Evolutionary conservation across 2,797 vertebrate genomes (phyloP), one percentile per base, ranked within the genome.

Genomic region (Peromyscus nudipes): DNA sequence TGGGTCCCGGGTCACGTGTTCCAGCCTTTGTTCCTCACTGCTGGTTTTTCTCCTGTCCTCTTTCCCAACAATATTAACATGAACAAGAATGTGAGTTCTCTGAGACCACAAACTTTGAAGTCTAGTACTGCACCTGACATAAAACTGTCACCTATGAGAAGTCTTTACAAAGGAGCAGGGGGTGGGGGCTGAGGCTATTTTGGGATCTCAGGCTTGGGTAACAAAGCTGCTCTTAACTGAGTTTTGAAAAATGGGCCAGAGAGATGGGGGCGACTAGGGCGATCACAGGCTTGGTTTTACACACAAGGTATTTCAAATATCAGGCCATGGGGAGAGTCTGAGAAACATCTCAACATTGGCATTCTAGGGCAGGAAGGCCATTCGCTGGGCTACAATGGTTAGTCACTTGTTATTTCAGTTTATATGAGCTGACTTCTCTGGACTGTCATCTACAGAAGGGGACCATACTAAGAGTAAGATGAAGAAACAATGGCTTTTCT

Each of bases 141-240:
- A 52, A 67, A 49, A 49, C 64, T 85, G 64, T 69, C 19, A 52
- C 4, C 9, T 19, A 17, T 57, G 75, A 91, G 83, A 83, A 49
- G 21, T 87, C 46, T 5, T 25, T 52, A 79, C 2, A 21, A 93
- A 25, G 14, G n/a, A 79, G 17, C 52, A 23, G 0, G 16, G 67
- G 43, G 13, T 65, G 31, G 12, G 60, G 49, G n/a, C 31, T n/a
- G 12, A 73, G 25, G 37, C 71, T 77, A 19, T 34, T 76, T 89
- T 64, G 88, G 91, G 57, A 60, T 93, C 84, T 96, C 57, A 37
- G 67, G 76, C 43, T 91, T 91, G 4, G 3, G n/a, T 55, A 91
- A 88, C 0, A 21, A 87, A 93, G 65, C 9, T 81, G 23, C 77
- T 96, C 13, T 37, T 34, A 91, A 76, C 6, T 81, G 14, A 71